phyloP scores from a whole-genome alignment of 2,113 vertebrate genomes.

The Chaenogobius annularis region DNA sequence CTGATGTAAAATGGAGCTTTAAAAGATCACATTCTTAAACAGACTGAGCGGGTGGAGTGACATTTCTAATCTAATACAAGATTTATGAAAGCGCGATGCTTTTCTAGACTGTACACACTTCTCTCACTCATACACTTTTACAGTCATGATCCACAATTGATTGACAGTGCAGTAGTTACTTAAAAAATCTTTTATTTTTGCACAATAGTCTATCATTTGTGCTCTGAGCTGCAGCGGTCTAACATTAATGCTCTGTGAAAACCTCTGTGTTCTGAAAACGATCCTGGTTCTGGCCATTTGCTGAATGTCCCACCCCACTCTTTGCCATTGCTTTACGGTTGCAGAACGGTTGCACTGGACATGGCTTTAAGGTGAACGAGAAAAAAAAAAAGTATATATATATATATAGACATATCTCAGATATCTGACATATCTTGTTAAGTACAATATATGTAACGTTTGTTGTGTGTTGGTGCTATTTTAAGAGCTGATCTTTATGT shows the following conservation, averaged over 20 bases:
- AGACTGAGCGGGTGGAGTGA: neutral
- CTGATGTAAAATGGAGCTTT: neutral
- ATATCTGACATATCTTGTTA: too few relatives aligned
- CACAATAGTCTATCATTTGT: neutral
- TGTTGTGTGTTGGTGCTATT: too few relatives aligned
- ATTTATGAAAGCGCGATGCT: neutral
- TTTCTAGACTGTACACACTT: neutral
- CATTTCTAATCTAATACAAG: neutral
- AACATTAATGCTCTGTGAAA: too few relatives aligned
- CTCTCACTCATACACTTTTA: neutral
- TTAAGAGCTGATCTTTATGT: too few relatives aligned
- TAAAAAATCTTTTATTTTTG: neutral
- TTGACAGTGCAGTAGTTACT: neutral
- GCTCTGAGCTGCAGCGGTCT: neutral
- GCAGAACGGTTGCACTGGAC: too few relatives aligned
- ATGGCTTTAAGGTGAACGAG: too few relatives aligned
- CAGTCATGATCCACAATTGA: neutral
- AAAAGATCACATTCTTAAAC: neutral
- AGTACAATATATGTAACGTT: too few relatives aligned
- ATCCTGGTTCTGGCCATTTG: neutral
- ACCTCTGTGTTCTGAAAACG: too few relatives aligned
- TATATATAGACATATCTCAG: too few relatives aligned
- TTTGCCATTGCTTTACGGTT: neutral
- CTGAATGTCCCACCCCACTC: neutral
- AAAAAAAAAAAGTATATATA: too few relatives aligned